A percentile compares a stretch with the other conserved stretches of the same genome.
These are phyloP conservation scores for Ryuthela nishihirai DNA, from an alignment of 2,888 invertebrate genomes.

Conservation along the genomic window DNA sequence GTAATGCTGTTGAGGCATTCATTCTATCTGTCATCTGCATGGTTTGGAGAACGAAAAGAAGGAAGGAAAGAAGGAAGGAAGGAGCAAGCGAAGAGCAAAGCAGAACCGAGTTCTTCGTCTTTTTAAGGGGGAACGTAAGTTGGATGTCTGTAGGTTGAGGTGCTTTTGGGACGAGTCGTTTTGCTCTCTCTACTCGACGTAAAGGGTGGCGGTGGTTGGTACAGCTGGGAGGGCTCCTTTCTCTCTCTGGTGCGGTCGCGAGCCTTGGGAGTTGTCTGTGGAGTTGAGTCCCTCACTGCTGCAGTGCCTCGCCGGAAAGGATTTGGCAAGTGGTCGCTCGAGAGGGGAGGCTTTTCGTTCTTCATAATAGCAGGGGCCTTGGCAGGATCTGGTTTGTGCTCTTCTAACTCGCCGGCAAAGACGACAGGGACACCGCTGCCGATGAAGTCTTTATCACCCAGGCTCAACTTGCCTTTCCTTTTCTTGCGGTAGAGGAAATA, in stretches of 20 bases:
- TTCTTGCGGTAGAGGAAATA: slow-evolving; percentile 80
- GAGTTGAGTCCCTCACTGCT: slow-evolving; percentile 52
- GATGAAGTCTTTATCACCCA: slow-evolving; percentile 61
- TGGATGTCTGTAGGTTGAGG: slow-evolving; percentile 89
- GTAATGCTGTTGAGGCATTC: too few relatives aligned
- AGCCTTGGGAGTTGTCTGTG: slow-evolving; percentile 39
- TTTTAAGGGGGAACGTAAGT: slow-evolving; percentile 85
- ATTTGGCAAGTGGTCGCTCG: slow-evolving; percentile 64
- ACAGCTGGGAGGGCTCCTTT: slow-evolving; percentile 55
- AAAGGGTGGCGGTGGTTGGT: slow-evolving; percentile 86
- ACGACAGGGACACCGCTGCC: slow-evolving; percentile 80
- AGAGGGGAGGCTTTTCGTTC: slow-evolving; percentile 88
- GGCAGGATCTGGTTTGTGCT: slow-evolving; percentile 68
- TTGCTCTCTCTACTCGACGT: slow-evolving; percentile 67
- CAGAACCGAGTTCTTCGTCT: too few relatives aligned
- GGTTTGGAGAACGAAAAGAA: too few relatives aligned
- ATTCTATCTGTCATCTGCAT: too few relatives aligned
- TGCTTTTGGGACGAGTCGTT: slow-evolving; percentile 69
- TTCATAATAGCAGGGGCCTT: slow-evolving; percentile 91
- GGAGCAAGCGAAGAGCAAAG: too few relatives aligned
- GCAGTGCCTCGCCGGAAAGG: slow-evolving; percentile 59
- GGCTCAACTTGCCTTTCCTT: slow-evolving; percentile 72
- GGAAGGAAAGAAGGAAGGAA: too few relatives aligned
- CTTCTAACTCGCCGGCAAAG: slow-evolving; percentile 89
- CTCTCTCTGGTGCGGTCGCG: slow-evolving; percentile 43